Base-by-base conservation (phyloP, 2,797 vertebrate genomes). In the Enteromius unitaeniatus region DNA sequence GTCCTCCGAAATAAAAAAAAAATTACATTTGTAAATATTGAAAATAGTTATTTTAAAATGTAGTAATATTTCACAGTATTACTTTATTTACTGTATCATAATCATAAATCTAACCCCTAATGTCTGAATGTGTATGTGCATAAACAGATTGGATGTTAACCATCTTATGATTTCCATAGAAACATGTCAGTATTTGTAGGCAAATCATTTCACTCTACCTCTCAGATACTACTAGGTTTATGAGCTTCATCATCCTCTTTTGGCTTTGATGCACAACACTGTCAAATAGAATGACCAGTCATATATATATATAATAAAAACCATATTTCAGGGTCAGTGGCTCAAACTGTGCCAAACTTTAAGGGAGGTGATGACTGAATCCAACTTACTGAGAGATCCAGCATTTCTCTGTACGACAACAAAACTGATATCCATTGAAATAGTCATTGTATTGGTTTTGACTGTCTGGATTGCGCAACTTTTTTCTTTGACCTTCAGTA, bases 281-380 rank as follows among this genome's bases (percentile, higher is more conserved):
- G 76, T 78, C 76, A 47, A 78, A 78, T 26, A 31, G 23, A 64
- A 47, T 62, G 75, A 78, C 40, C 40, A 13, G 40, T 78, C 40
- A 64, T 40, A 64, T 4, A 78, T 28, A 45, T 78, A 78, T 28
- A 45, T 78, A 78, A 78, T 64, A 26, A 64, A 78, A 78, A 64
- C 9, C 55, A 78, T 28, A 78, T 64, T 78, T 23, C 40, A 45
- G 58, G 40, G 23, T 64, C 40, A 47, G 55, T 64, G 37, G 45
- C 40, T 28, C 40, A 28, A 28, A 40, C 37, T 21, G 13, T 42
- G 80, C 73, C 73, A 68, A 78, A 78, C 62, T 58, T 68, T 23
- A 60, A 70, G n/a, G 67, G 75, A 70, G 64, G 75, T 31, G 53
- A 72, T 58, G 26, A 26, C 53, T 62, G 67, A 62, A 60, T 76